Evolutionary conservation across 2,797 vertebrate species (phyloP), one percentile per base, ranked within the genome.

Genomic region (Oryzias dopingdopingensis): DNA sequence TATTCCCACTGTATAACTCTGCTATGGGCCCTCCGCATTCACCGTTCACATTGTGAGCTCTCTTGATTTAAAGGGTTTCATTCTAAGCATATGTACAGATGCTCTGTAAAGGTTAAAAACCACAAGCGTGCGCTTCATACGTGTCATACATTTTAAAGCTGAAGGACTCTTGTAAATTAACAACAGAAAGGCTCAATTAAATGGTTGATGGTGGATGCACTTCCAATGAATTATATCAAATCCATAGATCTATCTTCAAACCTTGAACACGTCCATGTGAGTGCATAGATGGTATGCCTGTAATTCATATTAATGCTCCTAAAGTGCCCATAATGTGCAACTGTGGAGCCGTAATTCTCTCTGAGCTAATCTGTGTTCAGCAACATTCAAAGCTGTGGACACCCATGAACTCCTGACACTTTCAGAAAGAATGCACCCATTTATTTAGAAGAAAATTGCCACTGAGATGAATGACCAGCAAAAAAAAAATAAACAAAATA

Each of bases 271-370:
- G 62, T 59, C 52, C 59, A 18, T 61, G 56, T 45, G 43, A 62
- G 40, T 63, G 45, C 23, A 58, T 49, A 61, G 47, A 58, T 52
- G 24, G 41, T 50, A 26, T 4, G 24, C 8, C 29, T 15, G 42
- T 58, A 51, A 79, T 41, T 72, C 32, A 65, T 24, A 67, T 67
- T 58, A 64, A 76, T 69, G 42, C 50, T 41, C 40, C 49, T 20
- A 37, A n/a, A 2, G 43, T 61, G 48, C 52, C 54, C 40, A 43
- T 53, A 18, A 65, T 53, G 43, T 49, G 37, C 46, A 40, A 29
- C 24, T 41, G 47, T 42, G 47, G 32, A 29, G 18, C 45, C 24
- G 55, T 67, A 52, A 65, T 51, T 55, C 18, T 50, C 22, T 23
- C 10, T 22, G 6, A 29, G 10, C 4, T 44, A 22, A 44, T 56